phyloP scores from a whole-genome alignment of 2,113 vertebrate genomes.

The Hyaena hyaena region DNA sequence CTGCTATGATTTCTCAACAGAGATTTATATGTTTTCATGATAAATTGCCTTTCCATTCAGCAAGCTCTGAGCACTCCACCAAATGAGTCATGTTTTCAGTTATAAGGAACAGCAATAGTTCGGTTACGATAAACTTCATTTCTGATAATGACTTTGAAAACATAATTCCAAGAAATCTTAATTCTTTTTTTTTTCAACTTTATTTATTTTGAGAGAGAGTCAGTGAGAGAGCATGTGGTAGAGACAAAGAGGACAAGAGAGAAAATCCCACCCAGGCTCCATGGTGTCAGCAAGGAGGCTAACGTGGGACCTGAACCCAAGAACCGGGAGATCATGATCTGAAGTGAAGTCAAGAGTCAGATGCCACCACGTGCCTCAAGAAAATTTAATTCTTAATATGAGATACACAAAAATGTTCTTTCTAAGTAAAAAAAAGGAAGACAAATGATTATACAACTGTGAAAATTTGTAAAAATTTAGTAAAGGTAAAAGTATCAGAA shows the following conservation, averaged over 20 bases:
- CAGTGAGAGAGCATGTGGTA: no score
- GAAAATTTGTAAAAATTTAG: background rate
- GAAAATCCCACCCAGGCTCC: no score
- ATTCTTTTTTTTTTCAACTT: background rate
- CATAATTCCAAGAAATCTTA: conserved; percentile 23
- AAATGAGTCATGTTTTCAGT: background rate
- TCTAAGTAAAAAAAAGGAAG: background rate
- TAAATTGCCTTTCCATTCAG: background rate
- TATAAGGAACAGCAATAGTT: background rate
- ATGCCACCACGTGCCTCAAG: background rate
- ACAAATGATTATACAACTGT: background rate
- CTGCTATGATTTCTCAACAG: background rate
- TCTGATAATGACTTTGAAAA: conserved; percentile 41
- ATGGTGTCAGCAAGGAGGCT: no score
- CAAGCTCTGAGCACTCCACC: background rate
- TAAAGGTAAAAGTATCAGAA: background rate
- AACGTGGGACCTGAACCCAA: no score
- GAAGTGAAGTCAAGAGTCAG: no score
- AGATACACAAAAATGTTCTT: conserved; percentile 3
- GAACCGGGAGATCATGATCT: no score
- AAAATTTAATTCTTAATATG: conserved; percentile 2
- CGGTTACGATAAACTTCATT: background rate
- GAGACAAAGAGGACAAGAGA: no score
- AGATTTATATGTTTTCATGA: background rate
- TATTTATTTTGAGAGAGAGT: no score